A percentile compares a stretch with the other conserved stretches of the same genome.
Conservation (phyloP, 1,140 invertebrate genomes). For the Trachelipus rathkii region DNA sequence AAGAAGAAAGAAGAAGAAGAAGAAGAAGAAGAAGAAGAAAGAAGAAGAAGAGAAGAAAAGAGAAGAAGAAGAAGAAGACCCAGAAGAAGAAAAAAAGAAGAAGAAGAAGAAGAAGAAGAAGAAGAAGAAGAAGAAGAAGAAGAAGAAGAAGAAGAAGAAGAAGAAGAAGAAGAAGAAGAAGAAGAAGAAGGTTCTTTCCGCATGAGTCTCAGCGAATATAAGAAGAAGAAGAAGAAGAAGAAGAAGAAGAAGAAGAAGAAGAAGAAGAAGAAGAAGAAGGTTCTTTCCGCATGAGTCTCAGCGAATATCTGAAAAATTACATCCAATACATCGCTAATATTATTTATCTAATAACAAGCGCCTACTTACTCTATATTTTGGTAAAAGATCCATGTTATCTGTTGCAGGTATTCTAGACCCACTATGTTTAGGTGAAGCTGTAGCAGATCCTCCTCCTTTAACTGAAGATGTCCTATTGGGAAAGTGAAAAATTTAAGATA, state of each 20-base stretch:
- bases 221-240: too few relatives aligned
- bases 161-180: constrained; percentile 9
- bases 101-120: background rate
- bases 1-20: constrained; percentile 10
- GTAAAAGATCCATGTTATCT: constrained; percentile 17
- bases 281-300: too few relatives aligned
- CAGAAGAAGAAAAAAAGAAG: background rate
- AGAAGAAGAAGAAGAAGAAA: background rate
- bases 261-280: background rate
- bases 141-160: background rate
- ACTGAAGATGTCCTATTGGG: constrained; percentile 4
- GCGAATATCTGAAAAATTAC: too few relatives aligned
- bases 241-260: background rate
- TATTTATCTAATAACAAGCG: too few relatives aligned
- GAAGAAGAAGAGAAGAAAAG: background rate
- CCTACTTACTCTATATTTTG: constrained; percentile 26
- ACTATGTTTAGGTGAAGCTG: background rate
- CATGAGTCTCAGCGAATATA: background rate
- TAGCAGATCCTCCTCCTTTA: background rate
- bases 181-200: background rate
- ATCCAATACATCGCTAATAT: too few relatives aligned
- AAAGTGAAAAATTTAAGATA: constrained; percentile 7
- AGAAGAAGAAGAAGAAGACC: background rate
- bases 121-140: background rate
- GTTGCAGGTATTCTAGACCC: background rate